Evolutionary conservation across 1,140 invertebrate genomes (phyloP), one percentile per base, ranked within the genome.

Genomic region (Heliconius hewitsoni): DNA sequence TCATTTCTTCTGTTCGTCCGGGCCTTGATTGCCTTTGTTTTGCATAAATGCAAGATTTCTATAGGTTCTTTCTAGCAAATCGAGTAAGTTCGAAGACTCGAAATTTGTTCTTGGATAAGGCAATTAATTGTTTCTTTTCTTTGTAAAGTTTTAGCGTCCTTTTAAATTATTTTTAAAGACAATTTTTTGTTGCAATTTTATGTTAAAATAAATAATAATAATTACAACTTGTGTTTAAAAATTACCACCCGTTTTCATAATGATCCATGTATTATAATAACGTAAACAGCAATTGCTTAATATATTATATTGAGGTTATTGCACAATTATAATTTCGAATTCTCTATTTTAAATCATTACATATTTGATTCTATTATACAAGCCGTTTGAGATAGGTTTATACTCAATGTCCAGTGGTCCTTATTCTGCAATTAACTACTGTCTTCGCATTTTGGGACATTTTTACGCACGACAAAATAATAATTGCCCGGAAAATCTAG

Each of bases 391-490:
- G 19, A 73, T 52, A 73, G 71, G 79, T 77, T 79, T 82, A 77
- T 82, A 57, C 18, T 82, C 27, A 23, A 73, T 78, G 60, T 81
- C 83, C 71, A 80, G 80, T 80, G 76, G 73, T 37, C 73, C 66
- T 76, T 78, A 78, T 84, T 86, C 86, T 85, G 87, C 77, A 87
- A 88, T 90, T 92, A 91, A 91, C 85, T 91, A 86, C 85, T 91
- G 92, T 91, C 42, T 90, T 84, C 89, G 37, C 23, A 37, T 72
- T 42, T 66, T 72, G 88, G 85, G 82, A 82, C 83, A 85, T 86
- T 87, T 91, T 95, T 91, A 95, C 94, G 94, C 91, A 91, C 90
- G 93, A 95, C 93, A 94, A 94, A 95, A 95, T 94, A 94, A 95
- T 95, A 93, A 95, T 93, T 91, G 90, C 94, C 91, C 92, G 93